Percentiles rank a stretch among this genome's conserved stretches.
phyloP scores from a whole-genome alignment of 2,113 vertebrate genomes.

The Fukomys damarensis region DNA sequence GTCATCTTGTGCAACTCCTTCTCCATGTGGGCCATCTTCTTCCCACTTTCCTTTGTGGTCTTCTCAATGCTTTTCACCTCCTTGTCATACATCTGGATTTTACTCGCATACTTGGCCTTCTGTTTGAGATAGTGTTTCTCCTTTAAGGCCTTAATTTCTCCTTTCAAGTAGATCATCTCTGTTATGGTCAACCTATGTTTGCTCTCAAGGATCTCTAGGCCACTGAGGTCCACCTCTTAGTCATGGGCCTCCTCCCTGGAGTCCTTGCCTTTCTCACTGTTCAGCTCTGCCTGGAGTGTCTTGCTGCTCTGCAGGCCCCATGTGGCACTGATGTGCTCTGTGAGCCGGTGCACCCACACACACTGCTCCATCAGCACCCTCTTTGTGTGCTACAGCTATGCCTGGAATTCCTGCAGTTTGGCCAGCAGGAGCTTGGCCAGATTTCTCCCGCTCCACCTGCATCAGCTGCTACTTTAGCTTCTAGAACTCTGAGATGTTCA shows the following conservation, averaged over 20 bases:
- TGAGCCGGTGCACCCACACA: slow-evolving; percentile 93
- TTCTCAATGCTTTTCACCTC: slow-evolving; percentile 92
- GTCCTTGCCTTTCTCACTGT: slow-evolving; percentile 91
- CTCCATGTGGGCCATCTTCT: slow-evolving; percentile 91
- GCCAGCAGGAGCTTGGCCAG: slow-evolving; percentile 92
- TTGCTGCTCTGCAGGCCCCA: slow-evolving; percentile 91
- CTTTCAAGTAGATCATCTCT: slow-evolving; percentile 98
- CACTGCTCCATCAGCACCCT: slow-evolving; percentile 96
- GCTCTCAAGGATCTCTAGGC: slow-evolving; percentile 96
- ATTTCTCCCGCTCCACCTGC: slow-evolving; percentile 98
- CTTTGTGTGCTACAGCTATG: slow-evolving; percentile 96
- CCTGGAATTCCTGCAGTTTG: slow-evolving; percentile 96
- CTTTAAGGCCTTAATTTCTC: slow-evolving; percentile 97
- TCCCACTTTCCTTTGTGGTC: slow-evolving; percentile 90
- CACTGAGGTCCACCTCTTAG: slow-evolving; percentile 92
- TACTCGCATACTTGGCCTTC: slow-evolving; percentile 89
- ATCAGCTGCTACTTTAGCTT: too few species aligned
- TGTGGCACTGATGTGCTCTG: slow-evolving; percentile 91
- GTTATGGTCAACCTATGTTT: slow-evolving; percentile 98
- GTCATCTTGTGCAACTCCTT: slow-evolving; percentile 91
- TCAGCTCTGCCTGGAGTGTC: slow-evolving; percentile 89
- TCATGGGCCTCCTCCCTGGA: slow-evolving; percentile 88
- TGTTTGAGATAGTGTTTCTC: slow-evolving; percentile 95
- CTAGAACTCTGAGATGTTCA: too few species aligned
- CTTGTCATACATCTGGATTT: slow-evolving; percentile 89